Conservation (phyloP, 2,888 invertebrate genomes). For the Cataglyphis altisquamis region DNA sequence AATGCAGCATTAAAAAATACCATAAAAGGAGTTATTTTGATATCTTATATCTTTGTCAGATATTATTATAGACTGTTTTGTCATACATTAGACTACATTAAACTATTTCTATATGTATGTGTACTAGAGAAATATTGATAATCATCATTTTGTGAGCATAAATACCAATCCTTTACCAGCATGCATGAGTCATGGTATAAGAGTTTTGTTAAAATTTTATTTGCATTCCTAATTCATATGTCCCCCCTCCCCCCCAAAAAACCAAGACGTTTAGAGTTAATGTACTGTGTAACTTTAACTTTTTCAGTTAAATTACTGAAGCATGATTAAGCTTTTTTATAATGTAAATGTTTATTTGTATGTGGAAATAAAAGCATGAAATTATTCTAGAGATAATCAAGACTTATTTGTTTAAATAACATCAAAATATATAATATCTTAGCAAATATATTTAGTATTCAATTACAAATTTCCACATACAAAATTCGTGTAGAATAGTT, state of each 20-base stretch:
- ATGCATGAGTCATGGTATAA: slow-evolving; percentile 66
- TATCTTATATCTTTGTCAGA: neutral
- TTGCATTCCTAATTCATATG: slow-evolving; percentile 44
- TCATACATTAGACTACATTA: neutral
- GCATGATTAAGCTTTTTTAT: slow-evolving; percentile 69
- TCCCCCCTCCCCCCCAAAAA: slow-evolving; percentile 69
- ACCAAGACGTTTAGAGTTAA: slow-evolving; percentile 71
- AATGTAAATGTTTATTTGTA: slow-evolving; percentile 63
- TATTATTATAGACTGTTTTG: neutral
- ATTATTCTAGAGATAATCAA: neutral
- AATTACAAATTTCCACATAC: slow-evolving; percentile 65
- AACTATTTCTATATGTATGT: slow-evolving; percentile 7
- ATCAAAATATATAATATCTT: neutral
- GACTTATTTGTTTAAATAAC: neutral
- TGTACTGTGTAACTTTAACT: slow-evolving; percentile 63
- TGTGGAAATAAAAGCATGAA: slow-evolving; percentile 58
- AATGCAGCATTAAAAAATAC: slow-evolving; percentile 29
- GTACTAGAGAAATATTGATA: slow-evolving; percentile 47
- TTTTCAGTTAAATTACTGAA: slow-evolving; percentile 68
- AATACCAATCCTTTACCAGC: slow-evolving; percentile 57
- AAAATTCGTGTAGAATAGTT: slow-evolving; percentile 47
- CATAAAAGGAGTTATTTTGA: slow-evolving; percentile 6
- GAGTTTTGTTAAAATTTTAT: slow-evolving; percentile 41
- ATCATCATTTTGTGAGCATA: slow-evolving; percentile 49
- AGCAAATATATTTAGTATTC: slow-evolving; percentile 2